These are phyloP conservation scores for Elmis aenea DNA, from an alignment of 2,888 invertebrate species.

Conservation along the genomic window DNA sequence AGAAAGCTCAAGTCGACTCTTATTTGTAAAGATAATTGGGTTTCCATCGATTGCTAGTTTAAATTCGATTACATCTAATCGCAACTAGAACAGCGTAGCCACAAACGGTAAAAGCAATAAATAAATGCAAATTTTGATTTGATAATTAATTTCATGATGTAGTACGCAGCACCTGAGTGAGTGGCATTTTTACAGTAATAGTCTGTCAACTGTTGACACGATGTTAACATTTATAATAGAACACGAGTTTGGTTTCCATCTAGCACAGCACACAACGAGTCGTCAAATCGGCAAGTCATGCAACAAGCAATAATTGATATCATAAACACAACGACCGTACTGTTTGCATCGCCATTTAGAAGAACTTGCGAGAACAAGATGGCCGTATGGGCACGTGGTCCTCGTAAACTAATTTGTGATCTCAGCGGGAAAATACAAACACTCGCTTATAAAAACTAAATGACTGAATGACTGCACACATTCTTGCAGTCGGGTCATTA, in stretches of 20 bases:
- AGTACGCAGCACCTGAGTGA: conserved; percentile 8
- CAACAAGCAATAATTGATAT: conserved; percentile 40
- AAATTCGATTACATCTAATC: no score
- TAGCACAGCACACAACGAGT: conserved; percentile 17
- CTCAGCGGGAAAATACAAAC: conserved; percentile 59
- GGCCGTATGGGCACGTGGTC: conserved; percentile 17
- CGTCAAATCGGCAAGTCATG: conserved; percentile 33
- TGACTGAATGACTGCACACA: conserved; percentile 58
- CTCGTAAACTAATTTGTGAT: conserved; percentile 57
- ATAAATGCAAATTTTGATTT: no score
- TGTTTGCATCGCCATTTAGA: conserved; percentile 17
- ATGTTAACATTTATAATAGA: conserved; percentile 29
- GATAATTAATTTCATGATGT: no score
- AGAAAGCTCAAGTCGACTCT: no score
- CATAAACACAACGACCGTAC: conserved; percentile 33
- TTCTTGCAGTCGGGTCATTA: conserved; percentile 48
- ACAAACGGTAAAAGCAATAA: no score
- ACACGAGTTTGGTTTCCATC: conserved; percentile 29
- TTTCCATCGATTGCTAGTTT: no score
- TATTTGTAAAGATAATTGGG: no score
- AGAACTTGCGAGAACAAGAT: conserved; percentile 16
- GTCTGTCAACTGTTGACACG: conserved; percentile 30
- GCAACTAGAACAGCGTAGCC: no score
- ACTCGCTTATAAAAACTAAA: conserved; percentile 53
- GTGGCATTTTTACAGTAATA: conserved; percentile 29